These are phyloP conservation scores for Aricia agestis DNA, from an alignment of 1,140 invertebrate species.

Conservation along the genomic window DNA sequence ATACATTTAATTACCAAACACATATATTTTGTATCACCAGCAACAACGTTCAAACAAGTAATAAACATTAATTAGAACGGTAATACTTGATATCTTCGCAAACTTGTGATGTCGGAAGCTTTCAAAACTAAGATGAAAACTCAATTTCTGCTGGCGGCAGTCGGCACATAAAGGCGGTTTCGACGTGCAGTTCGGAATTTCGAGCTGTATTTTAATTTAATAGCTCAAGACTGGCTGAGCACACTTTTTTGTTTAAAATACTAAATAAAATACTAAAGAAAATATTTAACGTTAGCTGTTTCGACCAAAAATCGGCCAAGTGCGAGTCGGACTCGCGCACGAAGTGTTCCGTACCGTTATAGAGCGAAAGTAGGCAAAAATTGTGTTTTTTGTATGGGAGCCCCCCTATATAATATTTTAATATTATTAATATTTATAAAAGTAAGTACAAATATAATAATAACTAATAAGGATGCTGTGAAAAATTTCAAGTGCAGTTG, in stretches of 20 bases:
- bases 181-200: conserved; percentile 3
- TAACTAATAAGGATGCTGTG: no score
- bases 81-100: conserved; percentile 6
- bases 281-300: no score
- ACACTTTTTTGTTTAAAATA: background rate
- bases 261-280: no score
- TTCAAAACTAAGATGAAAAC: conserved; percentile 15
- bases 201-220: background rate
- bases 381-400: no score
- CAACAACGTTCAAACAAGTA: background rate
- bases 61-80: conserved; percentile 11
- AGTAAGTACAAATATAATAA: no score
- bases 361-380: no score
- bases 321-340: no score
- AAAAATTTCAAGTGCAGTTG: no score
- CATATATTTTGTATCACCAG: background rate
- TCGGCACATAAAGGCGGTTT: conserved; percentile 10
- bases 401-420: no score
- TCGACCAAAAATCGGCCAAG: no score
- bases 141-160: conserved; percentile 13
- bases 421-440: no score
- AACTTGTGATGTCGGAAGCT: conserved; percentile 10
- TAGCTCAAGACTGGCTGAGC: conserved; percentile 5
- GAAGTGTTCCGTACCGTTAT: no score
- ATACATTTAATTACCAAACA: background rate